These are phyloP conservation scores for Morelia viridis DNA, from an alignment of 2,797 vertebrate species.

Conservation along the genomic window DNA sequence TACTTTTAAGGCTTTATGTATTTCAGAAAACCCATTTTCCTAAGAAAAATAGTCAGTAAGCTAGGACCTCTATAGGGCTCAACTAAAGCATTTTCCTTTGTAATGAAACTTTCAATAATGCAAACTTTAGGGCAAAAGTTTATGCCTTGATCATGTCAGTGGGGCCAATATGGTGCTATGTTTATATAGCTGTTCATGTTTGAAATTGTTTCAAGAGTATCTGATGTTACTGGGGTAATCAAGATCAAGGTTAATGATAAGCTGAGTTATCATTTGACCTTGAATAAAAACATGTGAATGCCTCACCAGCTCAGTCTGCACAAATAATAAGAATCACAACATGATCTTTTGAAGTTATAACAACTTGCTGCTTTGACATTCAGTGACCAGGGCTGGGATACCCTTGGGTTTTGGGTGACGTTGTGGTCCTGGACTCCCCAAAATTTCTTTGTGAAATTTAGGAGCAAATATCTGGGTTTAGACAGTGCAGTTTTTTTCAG, in stretches of 20 bases:
- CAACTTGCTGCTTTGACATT: rapidly evolving
- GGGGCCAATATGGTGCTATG: neutral
- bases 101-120: neutral
- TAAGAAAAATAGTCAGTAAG: neutral
- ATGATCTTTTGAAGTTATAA: neutral
- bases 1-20: constrained; percentile 6
- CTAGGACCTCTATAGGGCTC: constrained; percentile 1
- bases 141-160: neutral
- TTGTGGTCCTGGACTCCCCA: neutral
- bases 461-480: neutral
- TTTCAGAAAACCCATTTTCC: rapidly evolving
- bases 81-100: neutral
- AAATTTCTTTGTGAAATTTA: neutral
- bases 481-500: neutral
- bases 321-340: neutral
- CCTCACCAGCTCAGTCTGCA: neutral
- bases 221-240: neutral
- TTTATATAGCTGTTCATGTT: neutral
- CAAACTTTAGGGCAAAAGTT: neutral
- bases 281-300: neutral
- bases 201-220: neutral
- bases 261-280: neutral
- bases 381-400: rapidly evolving
- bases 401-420: neutral
- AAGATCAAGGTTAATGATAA: neutral